These are phyloP conservation scores for Artemisiospiza belli DNA, from an alignment of 2,113 vertebrate species.

Conservation along the genomic window DNA sequence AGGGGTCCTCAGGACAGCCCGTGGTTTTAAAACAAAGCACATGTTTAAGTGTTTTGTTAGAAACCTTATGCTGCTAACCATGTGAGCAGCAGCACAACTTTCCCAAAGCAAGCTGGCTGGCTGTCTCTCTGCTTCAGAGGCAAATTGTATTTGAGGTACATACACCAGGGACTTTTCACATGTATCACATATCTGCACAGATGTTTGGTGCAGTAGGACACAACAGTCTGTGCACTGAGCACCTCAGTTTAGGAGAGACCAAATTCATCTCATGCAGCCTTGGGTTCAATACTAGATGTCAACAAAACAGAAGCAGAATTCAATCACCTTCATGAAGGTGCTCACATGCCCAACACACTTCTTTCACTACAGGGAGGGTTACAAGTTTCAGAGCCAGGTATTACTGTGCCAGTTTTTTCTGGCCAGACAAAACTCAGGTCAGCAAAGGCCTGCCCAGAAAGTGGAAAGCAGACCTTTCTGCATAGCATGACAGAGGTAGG, in stretches of 20 bases:
- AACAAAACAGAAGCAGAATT: neutral
- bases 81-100: neutral
- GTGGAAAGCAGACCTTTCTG: neutral
- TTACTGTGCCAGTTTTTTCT: neutral
- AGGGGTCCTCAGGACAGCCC: neutral
- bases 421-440: neutral
- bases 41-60: neutral
- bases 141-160: neutral
- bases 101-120: neutral
- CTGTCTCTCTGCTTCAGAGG: neutral
- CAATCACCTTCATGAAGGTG: neutral
- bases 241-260: neutral
- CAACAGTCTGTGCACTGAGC: neutral
- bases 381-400: neutral
- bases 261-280: neutral
- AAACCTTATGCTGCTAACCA: neutral
- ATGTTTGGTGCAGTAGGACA: neutral
- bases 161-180: neutral
- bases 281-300: neutral
- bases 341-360: neutral
- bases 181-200: neutral
- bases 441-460: neutral
- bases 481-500: accelerated
- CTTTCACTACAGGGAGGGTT: neutral
- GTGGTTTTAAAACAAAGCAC: accelerated